Conservation (phyloP, 92 coral and sea anemone genomes). For the Desmophyllum pertusum region DNA sequence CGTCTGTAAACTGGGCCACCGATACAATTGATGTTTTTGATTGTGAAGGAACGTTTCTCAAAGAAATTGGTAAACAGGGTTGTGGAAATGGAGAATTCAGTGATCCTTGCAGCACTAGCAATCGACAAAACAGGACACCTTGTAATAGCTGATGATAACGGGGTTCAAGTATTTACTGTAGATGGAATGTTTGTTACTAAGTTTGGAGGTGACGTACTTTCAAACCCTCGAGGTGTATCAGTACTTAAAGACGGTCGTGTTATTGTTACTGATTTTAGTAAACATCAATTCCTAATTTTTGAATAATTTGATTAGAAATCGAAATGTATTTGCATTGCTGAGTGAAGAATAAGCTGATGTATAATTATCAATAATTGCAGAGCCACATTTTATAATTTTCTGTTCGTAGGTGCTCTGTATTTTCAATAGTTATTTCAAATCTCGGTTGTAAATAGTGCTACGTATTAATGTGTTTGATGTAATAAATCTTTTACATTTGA, state of each 20-base stretch:
- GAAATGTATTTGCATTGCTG: background rate
- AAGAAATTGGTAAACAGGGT: constrained; percentile 40
- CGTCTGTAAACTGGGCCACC: constrained; percentile 35
- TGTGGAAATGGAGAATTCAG: constrained; percentile 29
- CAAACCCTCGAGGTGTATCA: background rate
- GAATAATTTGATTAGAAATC: too few relatives aligned
- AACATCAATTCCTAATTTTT: too few relatives aligned
- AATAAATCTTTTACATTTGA: background rate
- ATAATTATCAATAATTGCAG: too few relatives aligned
- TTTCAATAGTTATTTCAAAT: background rate
- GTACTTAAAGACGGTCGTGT: too few relatives aligned
- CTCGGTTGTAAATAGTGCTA: background rate
- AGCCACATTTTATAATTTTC: too few relatives aligned
- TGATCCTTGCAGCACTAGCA: constrained; percentile 35
- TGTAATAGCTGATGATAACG: constrained; percentile 45
- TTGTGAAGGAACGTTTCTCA: constrained; percentile 24
- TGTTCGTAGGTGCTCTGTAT: too few relatives aligned
- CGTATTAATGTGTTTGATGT: background rate
- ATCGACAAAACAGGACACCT: constrained; percentile 50
- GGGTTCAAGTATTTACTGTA: constrained; percentile 49
- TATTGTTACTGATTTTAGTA: too few relatives aligned
- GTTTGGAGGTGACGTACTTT: constrained; percentile 28
- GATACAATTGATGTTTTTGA: background rate
- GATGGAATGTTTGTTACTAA: constrained; percentile 31
- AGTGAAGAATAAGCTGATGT: background rate